phyloP scores from a whole-genome alignment of 2,888 invertebrate genomes.

The Erebia aethiops region DNA sequence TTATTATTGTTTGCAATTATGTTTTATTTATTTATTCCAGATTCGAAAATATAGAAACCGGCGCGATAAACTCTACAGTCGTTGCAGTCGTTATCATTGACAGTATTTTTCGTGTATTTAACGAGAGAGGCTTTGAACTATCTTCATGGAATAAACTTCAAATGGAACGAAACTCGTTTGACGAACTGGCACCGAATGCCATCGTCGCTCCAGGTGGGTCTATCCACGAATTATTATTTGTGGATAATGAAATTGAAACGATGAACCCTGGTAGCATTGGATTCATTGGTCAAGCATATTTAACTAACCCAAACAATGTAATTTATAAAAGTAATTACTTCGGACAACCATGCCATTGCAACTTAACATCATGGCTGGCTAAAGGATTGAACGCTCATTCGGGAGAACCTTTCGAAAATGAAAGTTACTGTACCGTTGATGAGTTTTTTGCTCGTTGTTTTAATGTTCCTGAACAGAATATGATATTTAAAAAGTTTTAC shows the following conservation, averaged over 20 bases:
- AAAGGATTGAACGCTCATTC: conserved; percentile 67
- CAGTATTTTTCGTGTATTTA: conserved; percentile 84
- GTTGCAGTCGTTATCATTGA: conserved; percentile 83
- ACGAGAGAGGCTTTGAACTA: conserved; percentile 84
- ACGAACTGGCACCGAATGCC: conserved; percentile 79
- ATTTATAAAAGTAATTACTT: conserved; percentile 85
- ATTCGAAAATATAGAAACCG: conserved; percentile 83
- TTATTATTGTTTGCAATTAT: not conserved
- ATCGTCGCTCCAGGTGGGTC: conserved; percentile 74
- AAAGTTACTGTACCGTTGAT: conserved; percentile 85
- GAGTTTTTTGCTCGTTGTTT: conserved; percentile 85
- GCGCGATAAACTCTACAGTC: conserved; percentile 85
- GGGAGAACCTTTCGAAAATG: conserved; percentile 67
- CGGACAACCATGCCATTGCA: conserved; percentile 85
- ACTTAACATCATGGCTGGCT: conserved; percentile 82
- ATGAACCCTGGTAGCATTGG: conserved; percentile 79
- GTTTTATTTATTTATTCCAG: conserved; percentile 68
- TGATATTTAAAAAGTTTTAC: conserved; percentile 85
- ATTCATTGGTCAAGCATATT: conserved; percentile 82
- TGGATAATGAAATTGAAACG: conserved; percentile 72
- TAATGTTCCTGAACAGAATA: conserved; percentile 84
- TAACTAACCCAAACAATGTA: conserved; percentile 64
- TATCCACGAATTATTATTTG: conserved; percentile 83
- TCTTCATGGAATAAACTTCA: conserved; percentile 85
- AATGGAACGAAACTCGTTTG: conserved; percentile 86